Evolutionary conservation across 2,888 invertebrate genomes (phyloP).

Genomic region (Drosophila antonietae): DNA sequence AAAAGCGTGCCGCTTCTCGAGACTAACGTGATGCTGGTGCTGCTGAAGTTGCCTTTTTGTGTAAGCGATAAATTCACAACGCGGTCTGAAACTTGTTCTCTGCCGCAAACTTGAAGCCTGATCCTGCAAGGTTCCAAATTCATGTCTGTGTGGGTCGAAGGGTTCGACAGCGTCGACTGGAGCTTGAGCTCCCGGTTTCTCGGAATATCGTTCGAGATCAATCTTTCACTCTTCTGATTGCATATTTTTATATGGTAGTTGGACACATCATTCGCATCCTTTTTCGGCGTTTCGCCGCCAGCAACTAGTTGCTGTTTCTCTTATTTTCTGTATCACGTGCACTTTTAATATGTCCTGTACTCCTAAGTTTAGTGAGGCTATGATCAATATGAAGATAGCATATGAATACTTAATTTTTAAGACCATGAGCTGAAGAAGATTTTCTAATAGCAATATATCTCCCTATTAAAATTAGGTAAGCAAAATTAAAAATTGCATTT

Average conservation of each 20-base stretch:
- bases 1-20: slow-evolving; percentile 25
- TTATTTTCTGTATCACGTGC: slow-evolving; percentile 39
- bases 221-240: slow-evolving; percentile 81
- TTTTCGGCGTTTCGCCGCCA: slow-evolving; percentile 66
- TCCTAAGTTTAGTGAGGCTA: neutral
- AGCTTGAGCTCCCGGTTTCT: slow-evolving; percentile 66
- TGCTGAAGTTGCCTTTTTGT: slow-evolving; percentile 34
- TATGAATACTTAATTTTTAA: neutral
- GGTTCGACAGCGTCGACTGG: slow-evolving; percentile 35
- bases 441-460: neutral
- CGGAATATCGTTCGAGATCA: slow-evolving; percentile 83
- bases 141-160: slow-evolving; percentile 38
- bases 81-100: slow-evolving; percentile 43
- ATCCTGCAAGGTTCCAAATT: slow-evolving; percentile 39
- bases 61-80: slow-evolving; percentile 59
- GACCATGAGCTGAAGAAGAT: neutral
- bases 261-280: slow-evolving; percentile 71
- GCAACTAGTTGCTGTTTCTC: slow-evolving; percentile 35
- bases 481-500: neutral
- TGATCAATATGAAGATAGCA: neutral
- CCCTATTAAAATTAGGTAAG: neutral
- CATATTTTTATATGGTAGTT: slow-evolving; percentile 82
- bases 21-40: slow-evolving; percentile 4
- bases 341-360: slow-evolving; percentile 24
- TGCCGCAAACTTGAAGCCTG: slow-evolving; percentile 30